A percentile compares a stretch with the other conserved stretches of the same genome.
Conservation (phyloP, 2,888 invertebrate species). For the Mesopsocus fuscifrons region DNA sequence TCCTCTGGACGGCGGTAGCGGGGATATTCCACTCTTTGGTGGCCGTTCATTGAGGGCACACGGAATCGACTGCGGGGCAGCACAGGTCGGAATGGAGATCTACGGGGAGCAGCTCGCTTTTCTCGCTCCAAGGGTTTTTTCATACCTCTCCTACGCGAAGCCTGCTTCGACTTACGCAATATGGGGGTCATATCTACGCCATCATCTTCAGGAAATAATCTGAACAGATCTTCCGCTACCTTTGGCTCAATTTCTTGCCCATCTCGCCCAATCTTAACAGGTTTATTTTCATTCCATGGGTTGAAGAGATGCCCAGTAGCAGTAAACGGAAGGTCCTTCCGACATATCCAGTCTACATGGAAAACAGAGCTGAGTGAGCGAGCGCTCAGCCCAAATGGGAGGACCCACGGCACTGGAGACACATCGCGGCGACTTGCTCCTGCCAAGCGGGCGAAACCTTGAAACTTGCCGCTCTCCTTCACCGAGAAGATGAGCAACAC, state of each 20-base stretch:
- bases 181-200: conserved; percentile 75
- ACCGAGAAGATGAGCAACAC: conserved; percentile 92
- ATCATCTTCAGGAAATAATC: conserved; percentile 85
- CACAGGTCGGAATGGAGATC: conserved; percentile 8
- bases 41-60: conserved; percentile 7
- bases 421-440: conserved; percentile 81
- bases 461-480: conserved; percentile 91
- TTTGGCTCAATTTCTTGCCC: conserved; percentile 95
- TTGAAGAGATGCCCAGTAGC: conserved; percentile 86
- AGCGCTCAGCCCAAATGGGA: conserved; percentile 83
- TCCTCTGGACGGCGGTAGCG: not conserved
- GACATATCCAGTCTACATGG: conserved; percentile 92
- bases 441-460: conserved; percentile 80
- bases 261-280: conserved; percentile 97
- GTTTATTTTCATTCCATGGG: conserved; percentile 96
- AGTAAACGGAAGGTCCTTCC: conserved; percentile 82
- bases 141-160: conserved; percentile 42
- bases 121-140: conserved; percentile 19
- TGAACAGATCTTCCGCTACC: conserved; percentile 84
- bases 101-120: conserved; percentile 10
- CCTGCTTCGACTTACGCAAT: conserved; percentile 66
- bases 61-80: conserved; percentile 5
- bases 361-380: conserved; percentile 91
- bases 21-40: no score
- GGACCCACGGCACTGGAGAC: conserved; percentile 76